A percentile compares a stretch with the other conserved stretches of the same genome.
These are phyloP conservation scores for Drosophila flavopinicola DNA, from an alignment of 2,888 invertebrate species.

Conservation along the genomic window DNA sequence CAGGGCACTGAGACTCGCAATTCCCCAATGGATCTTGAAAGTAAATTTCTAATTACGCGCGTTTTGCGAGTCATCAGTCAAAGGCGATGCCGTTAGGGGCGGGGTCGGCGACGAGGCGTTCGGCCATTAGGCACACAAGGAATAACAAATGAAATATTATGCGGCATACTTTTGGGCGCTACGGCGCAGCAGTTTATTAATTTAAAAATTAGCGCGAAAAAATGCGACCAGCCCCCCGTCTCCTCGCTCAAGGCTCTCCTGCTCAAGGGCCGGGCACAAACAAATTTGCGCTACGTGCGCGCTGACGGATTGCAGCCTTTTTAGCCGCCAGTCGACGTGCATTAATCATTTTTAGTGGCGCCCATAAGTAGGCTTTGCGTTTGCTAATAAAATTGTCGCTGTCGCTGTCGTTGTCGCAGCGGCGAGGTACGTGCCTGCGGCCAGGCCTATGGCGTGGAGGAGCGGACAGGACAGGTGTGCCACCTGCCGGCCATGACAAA, in stretches of 20 bases:
- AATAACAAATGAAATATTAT: slow-evolving; percentile 80
- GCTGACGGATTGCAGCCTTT: slow-evolving; percentile 80
- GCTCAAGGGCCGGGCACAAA: slow-evolving; percentile 23
- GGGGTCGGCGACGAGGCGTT: slow-evolving; percentile 1
- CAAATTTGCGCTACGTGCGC: slow-evolving; percentile 72
- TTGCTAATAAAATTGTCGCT: slow-evolving; percentile 79
- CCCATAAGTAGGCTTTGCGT: slow-evolving; percentile 78
- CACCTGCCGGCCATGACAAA: slow-evolving; percentile 70
- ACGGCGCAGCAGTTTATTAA: slow-evolving; percentile 75
- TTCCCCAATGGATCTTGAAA: slow-evolving; percentile 80
- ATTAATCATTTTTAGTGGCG: slow-evolving; percentile 81
- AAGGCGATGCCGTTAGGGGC: slow-evolving; percentile 56
- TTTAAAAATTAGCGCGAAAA: slow-evolving; percentile 77
- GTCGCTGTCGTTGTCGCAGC: slow-evolving; percentile 60
- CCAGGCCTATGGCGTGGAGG: background rate
- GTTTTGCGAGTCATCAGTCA: slow-evolving; percentile 80
- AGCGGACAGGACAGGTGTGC: slow-evolving; percentile 43
- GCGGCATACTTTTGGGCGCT: slow-evolving; percentile 76
- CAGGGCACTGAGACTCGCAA: slow-evolving; percentile 47
- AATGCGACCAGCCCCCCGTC: slow-evolving; percentile 38
- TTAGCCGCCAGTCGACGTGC: slow-evolving; percentile 69
- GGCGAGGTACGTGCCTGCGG: slow-evolving; percentile 57
- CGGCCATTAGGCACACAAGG: slow-evolving; percentile 54
- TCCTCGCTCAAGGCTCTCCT: no score
- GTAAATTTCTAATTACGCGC: slow-evolving; percentile 80